A percentile compares a stretch with the other conserved stretches of the same genome.
phyloP scores from a whole-genome alignment of 2,797 vertebrate species.

The Dermochelys coriacea region DNA sequence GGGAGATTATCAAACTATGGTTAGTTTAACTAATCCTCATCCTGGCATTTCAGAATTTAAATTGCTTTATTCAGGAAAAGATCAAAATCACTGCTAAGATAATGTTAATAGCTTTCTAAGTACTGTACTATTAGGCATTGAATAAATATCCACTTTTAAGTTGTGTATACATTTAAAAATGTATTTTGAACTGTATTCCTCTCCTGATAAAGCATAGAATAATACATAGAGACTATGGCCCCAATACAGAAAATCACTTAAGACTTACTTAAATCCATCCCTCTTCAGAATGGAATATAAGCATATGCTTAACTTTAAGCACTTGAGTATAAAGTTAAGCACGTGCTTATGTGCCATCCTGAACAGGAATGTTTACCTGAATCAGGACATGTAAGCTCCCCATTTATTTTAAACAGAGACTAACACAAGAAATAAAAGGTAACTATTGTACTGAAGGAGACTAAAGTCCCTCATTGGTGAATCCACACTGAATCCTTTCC shows the following conservation, averaged over 20 bases:
- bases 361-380: background rate
- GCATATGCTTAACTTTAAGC: background rate
- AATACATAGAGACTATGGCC: background rate
- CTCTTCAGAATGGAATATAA: background rate
- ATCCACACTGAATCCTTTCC: background rate
- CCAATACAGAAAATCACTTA: conserved; percentile 20
- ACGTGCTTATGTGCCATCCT: background rate
- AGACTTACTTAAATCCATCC: conserved; percentile 1
- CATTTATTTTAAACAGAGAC: background rate
- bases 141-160: conserved; percentile 72
- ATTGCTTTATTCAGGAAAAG: conserved; percentile 77
- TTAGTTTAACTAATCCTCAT: conserved; percentile 72
- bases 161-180: conserved; percentile 64
- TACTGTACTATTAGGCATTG: conserved; percentile 63
- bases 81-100: conserved; percentile 77
- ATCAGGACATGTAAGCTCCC: background rate
- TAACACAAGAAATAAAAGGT: background rate
- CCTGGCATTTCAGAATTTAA: conserved; percentile 75
- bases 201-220: conserved; percentile 16
- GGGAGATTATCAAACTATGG: conserved; percentile 55
- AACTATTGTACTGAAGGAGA: conserved; percentile 21
- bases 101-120: conserved; percentile 74
- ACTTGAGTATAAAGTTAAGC: background rate
- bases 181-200: conserved; percentile 36
- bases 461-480: conserved; percentile 7